Conservation (phyloP, 2,797 vertebrate species). For the Danio albolineatus region DNA sequence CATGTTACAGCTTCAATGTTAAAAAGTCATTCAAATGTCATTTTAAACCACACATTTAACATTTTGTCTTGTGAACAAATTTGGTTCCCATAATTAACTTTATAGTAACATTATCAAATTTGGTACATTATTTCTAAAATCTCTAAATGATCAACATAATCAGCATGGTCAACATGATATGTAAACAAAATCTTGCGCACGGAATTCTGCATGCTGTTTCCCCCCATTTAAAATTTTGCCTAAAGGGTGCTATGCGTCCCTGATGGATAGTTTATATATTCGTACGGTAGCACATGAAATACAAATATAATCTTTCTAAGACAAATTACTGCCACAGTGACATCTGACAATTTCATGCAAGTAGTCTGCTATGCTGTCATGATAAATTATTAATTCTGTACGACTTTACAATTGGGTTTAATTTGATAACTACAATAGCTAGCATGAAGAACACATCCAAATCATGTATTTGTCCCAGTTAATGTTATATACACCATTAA, state of each 20-base stretch:
- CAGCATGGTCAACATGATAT: neutral
- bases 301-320: neutral
- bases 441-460: too few species aligned
- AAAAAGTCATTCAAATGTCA: neutral
- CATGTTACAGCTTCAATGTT: neutral
- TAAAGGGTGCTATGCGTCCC: too few species aligned
- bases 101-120: neutral
- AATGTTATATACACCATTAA: too few species aligned
- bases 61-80: neutral
- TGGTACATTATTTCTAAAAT: neutral
- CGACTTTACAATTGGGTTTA: too few species aligned
- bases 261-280: too few species aligned
- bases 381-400: too few species aligned
- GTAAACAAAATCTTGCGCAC: neutral
- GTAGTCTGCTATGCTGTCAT: neutral
- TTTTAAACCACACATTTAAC: neutral
- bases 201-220: neutral
- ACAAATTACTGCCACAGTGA: neutral
- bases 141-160: neutral
- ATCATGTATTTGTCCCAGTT: too few species aligned
- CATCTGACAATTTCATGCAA: neutral
- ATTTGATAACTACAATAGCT: too few species aligned
- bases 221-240: too few species aligned
- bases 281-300: too few species aligned
- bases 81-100: too few species aligned